Evolutionary conservation across 1,140 invertebrate species (phyloP), one percentile per base, ranked within the genome.

Genomic region (Dolichoris vasculosae): DNA sequence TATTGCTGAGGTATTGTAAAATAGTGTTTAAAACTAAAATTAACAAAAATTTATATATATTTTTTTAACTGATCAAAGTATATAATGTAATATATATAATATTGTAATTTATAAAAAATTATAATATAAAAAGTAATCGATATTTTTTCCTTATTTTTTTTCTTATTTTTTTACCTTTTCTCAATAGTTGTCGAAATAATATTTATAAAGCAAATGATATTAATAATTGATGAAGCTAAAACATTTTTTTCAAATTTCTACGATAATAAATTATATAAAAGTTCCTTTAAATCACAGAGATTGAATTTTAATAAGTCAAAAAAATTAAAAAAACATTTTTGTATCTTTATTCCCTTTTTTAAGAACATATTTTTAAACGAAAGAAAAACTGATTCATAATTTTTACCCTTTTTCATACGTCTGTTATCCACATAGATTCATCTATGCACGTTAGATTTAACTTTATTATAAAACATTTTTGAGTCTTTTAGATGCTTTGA

Each of bases 391-490:
- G 63, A 30, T 32, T 64, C 15, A 17, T 30, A 64, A 26, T 59
- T 59, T 59, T 59, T n/a, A n/a, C 17, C 23, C 17, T 59, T 59
- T 59, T 59, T 59, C 23, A 59, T 11, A 11, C 4, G 4, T 59
- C 11, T 26, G 55, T 20, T 20, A 64, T n/a, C n/a, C n/a, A n/a
- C n/a, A n/a, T n/a, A n/a, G n/a, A n/a, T n/a, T n/a, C n/a, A n/a
- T n/a, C n/a, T n/a, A n/a, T n/a, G n/a, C 30, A 64, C n/a, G 4
- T 64, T 64, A 64, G n/a, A 64, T 77, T 77, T 35, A 55, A 51
- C 75, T 77, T 55, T 17, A 55, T 77, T 55, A 79, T 26, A 9
- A 46, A 38, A 32, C 38, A 51, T 77, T 48, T 51, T 35, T 26
- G 76, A 76, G 8, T 4, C n/a, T 80, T 32, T 80, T 11, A 30